These are phyloP conservation scores for Drosophila tripunctata DNA, from an alignment of 2,888 invertebrate genomes.

Conservation along the genomic window DNA sequence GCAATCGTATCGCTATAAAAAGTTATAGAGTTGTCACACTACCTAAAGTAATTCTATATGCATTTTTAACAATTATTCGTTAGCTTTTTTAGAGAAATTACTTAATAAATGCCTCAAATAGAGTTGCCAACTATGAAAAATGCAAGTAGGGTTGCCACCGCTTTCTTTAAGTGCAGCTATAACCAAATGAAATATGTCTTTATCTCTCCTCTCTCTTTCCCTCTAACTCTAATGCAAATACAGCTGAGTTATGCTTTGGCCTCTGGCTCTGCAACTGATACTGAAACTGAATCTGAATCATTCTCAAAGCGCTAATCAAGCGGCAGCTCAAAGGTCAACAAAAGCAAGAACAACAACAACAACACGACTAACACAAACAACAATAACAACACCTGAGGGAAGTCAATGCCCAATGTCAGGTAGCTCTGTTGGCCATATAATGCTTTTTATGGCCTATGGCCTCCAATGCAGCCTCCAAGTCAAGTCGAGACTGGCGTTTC, in stretches of 20 bases:
- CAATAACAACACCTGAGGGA: slow-evolving; percentile 15
- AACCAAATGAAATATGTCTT: background rate
- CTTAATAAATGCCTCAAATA: too few relatives aligned
- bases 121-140: background rate
- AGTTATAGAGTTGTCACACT: background rate
- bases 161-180: background rate
- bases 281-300: slow-evolving; percentile 23
- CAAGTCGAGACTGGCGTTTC: slow-evolving; percentile 50
- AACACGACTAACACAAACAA: background rate
- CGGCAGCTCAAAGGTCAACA: slow-evolving; percentile 36
- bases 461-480: slow-evolving; percentile 25
- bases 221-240: slow-evolving; percentile 41
- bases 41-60: background rate
- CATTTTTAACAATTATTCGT: background rate
- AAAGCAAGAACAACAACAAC: slow-evolving; percentile 1
- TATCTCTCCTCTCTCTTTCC: background rate
- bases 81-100: too few relatives aligned
- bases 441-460: slow-evolving; percentile 66
- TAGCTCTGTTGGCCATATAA: slow-evolving; percentile 44
- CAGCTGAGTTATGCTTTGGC: slow-evolving; percentile 19
- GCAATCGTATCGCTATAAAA: background rate
- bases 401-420: slow-evolving; percentile 34
- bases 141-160: slow-evolving; percentile 4
- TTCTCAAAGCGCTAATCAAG: slow-evolving; percentile 48
- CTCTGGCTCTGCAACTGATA: background rate